Percentiles rank a stretch among this genome's conserved stretches.
phyloP scores from a whole-genome alignment of 2,888 invertebrate species.

The Orchesellides sinensis region DNA sequence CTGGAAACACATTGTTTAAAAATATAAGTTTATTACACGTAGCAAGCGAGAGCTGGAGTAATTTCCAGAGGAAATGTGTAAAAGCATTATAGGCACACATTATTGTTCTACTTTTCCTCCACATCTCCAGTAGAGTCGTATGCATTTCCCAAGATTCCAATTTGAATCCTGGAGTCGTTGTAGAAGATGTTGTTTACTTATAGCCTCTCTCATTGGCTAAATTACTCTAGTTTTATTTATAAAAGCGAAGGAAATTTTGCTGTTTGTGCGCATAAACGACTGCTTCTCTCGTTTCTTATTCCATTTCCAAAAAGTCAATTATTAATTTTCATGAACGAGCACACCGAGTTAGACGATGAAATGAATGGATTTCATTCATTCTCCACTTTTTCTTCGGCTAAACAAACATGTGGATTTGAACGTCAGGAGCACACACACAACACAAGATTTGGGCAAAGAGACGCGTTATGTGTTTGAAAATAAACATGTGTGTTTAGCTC shows the following conservation, averaged over 20 bases:
- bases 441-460: too few species aligned
- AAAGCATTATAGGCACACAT: neutral
- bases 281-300: neutral
- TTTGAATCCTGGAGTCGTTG: slow-evolving; percentile 22
- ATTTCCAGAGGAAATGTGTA: too few species aligned
- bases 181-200: slow-evolving; percentile 19
- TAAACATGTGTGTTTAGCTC: too few species aligned
- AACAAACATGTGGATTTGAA: too few species aligned
- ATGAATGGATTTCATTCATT: too few species aligned
- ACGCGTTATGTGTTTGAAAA: too few species aligned
- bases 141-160: slow-evolving; percentile 61
- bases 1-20: too few species aligned
- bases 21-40: neutral
- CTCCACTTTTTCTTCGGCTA: too few species aligned
- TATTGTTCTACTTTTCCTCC: slow-evolving; percentile 4
- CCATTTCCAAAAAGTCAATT: neutral
- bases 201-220: slow-evolving; percentile 24
- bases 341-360: too few species aligned
- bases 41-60: too few species aligned
- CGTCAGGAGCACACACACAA: too few species aligned
- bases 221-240: neutral
- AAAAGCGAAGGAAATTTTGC: too few species aligned
- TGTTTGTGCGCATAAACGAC: neutral
- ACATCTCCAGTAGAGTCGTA: neutral
- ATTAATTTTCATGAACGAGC: neutral